Percentiles rank a stretch among this genome's conserved stretches.
Conservation (phyloP, 2,113 vertebrate genomes). For the Crocuta crocuta region DNA sequence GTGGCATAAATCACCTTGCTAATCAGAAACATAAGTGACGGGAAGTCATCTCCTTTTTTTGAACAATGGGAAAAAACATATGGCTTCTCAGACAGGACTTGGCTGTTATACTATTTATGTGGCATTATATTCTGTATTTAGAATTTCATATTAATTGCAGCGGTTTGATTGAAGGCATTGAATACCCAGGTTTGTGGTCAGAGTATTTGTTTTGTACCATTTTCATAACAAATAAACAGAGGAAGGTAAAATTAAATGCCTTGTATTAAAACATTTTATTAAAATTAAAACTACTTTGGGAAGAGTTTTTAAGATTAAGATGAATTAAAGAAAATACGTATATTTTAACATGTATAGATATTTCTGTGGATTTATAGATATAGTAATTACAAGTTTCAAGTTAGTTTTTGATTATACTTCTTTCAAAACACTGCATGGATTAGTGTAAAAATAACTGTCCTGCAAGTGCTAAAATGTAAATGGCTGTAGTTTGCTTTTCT, state of each 20-base stretch:
- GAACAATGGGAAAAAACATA: conserved; percentile 99
- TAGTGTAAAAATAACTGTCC: conserved; percentile 42
- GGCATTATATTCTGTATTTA: conserved; percentile 92
- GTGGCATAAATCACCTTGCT: conserved; percentile 99
- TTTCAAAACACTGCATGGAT: conserved; percentile 40
- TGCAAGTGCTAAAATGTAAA: conserved; percentile 43
- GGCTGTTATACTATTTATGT: conserved; percentile 92
- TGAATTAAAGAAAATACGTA: not conserved
- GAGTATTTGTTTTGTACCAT: conserved; percentile 84
- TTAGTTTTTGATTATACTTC: conserved; percentile 44
- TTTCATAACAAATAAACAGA: conserved; percentile 70
- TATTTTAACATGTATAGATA: not conserved
- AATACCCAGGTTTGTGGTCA: conserved; percentile 84
- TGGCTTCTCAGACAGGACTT: conserved; percentile 97
- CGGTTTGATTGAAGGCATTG: conserved; percentile 87
- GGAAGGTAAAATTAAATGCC: conserved; percentile 41
- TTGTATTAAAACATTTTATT: conserved; percentile 57
- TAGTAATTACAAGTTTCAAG: not conserved
- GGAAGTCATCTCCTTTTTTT: conserved; percentile 98
- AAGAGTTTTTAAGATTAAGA: conserved; percentile 45
- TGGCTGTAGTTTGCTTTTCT: conserved; percentile 45
- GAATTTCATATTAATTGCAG: conserved; percentile 91
- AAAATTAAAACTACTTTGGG: not conserved
- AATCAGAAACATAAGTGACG: conserved; percentile 99
- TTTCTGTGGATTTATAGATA: conserved; percentile 15